phyloP scores from a whole-genome alignment of 2,888 invertebrate species.

The Platycheirus albimanus region DNA sequence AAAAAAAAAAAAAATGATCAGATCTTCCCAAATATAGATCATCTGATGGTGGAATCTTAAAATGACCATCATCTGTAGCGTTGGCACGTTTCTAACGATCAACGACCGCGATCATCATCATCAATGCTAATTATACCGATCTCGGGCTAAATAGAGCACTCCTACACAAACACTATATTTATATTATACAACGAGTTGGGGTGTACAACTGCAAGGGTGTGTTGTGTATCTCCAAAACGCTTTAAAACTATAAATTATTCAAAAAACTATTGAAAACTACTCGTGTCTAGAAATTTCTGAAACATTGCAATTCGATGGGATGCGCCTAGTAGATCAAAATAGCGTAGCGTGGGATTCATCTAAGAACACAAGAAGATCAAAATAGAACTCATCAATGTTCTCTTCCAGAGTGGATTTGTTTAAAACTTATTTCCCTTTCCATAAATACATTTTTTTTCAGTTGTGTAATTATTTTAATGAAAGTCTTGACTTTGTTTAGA shows the following conservation, averaged over 20 bases:
- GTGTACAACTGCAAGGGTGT: background rate
- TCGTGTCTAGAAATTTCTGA: constrained; percentile 10
- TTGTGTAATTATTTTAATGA: constrained; percentile 23
- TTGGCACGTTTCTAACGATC: constrained; percentile 35
- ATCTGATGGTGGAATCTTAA: background rate
- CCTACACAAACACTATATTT: background rate
- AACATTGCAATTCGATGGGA: constrained; percentile 4
- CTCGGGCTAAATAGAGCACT: constrained; percentile 9
- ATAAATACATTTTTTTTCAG: background rate
- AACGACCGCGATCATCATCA: constrained; percentile 30
- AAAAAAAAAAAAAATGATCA: background rate
- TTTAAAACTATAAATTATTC: constrained; percentile 4
- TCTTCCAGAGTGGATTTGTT: constrained; percentile 42
- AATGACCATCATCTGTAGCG: background rate
- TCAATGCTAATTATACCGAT: constrained; percentile 46
- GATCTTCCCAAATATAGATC: background rate
- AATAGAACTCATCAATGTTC: constrained; percentile 16
- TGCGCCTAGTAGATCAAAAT: constrained; percentile 6
- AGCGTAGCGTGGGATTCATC: background rate
- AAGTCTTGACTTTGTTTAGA: constrained; percentile 52
- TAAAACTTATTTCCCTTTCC: constrained; percentile 19
- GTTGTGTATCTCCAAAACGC: constrained; percentile 1
- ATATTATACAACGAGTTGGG: background rate
- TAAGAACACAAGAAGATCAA: background rate
- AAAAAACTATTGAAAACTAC: no score